phyloP scores from a whole-genome alignment of 1,140 invertebrate species.

The Caenorhabditis elegans region WBcel235 BX284605.5:11350501-11351000 shows the following conservation, averaged over 20 bases:
- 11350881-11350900: too few relatives aligned
- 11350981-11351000: background rate
- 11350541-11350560: background rate
- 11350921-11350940: too few relatives aligned
- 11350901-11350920: too few relatives aligned
- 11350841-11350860: too few relatives aligned
- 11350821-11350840: too few relatives aligned
- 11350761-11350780: constrained; percentile 46
- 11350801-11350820: background rate
- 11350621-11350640: constrained; percentile 39
- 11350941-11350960: too few relatives aligned
- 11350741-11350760: constrained; percentile 41
- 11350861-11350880: too few relatives aligned
- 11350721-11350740: constrained; percentile 45
- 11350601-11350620: constrained; percentile 19
- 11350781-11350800: background rate
- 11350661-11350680: constrained; percentile 28
- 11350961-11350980: background rate
- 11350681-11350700: constrained; percentile 40
- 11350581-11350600: background rate
- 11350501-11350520: background rate
- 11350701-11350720: constrained; percentile 39
- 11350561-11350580: constrained; percentile 15
- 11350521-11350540: background rate
- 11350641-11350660: constrained; percentile 30